Base-by-base conservation (phyloP, 1,140 invertebrate genomes). In the Ceratitis capitata region DNA sequence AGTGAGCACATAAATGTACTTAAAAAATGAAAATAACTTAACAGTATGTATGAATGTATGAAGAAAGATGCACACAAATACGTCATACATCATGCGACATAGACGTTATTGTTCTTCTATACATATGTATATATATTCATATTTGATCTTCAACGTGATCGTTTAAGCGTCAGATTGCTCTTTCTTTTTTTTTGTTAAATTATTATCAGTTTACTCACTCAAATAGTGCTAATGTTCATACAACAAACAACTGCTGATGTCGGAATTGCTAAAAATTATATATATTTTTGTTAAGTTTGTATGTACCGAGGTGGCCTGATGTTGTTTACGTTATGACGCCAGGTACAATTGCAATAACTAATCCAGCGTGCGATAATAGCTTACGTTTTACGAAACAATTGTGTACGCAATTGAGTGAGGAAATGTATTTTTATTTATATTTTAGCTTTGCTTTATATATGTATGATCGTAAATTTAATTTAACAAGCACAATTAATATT, bases 251-350 rank as follows among this genome's bases (percentile, higher is more conserved):
- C n/a, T n/a, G n/a, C n/a, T n/a, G n/a, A n/a, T n/a, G n/a, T n/a
- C n/a, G n/a, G n/a, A n/a, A n/a, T n/a, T n/a, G n/a, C n/a, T n/a
- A n/a, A n/a, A n/a, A n/a, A n/a, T 29, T 29, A 32, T 64, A 64
- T 32, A 3, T 35, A 23, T 32, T 64, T 64, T 64, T 1, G 12
- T 56, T 56, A n/a, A 56, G 39, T 45, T 74, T 78, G 69, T 78
- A n/a, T 26, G 39, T 23, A 23, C 1, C n/a, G 39, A 78, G 42
- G 69, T 78, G 69, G 69, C 42, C 69, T 78, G 69, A 78, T 78
- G 69, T 74, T 74, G 64, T 78, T 78, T 26, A 78, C 14, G 56
- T 78, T 78, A 42, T 78, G 39, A 45, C 69, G 69, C 45, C 39
- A 78, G 69, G 39, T 78, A n/a, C n/a, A 78, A 64, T 64, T 64